Evolutionary conservation across 2,888 invertebrate genomes (phyloP), one percentile per base, ranked within the genome.

Genomic region (Diaprepes abbreviatus): DNA sequence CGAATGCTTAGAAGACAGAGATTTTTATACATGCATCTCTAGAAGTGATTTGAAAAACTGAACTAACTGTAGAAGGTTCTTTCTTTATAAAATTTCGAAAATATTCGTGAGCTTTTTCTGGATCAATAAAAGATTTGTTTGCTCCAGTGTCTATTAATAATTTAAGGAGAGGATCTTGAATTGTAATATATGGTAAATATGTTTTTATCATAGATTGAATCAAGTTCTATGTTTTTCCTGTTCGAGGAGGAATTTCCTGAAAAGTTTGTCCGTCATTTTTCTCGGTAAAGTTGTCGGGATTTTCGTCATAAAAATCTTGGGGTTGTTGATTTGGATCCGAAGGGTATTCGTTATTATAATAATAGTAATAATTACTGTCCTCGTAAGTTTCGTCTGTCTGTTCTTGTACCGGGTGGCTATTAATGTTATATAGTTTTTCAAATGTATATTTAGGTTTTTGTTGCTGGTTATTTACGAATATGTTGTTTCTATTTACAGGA

Each of bases 31-130:
- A 55, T 10, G 10, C 10, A 35, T 55, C 31, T 55, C 33, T n/a
- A 14, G 55, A 55, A 28, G 31, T 55, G 7, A 33, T 55, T 55
- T 55, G 55, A 28, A 55, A 55, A 12, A 55, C 31, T 55, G 55
- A 55, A 14, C 55, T 55, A 2, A 33, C 19, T 4, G 57, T 57
- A 17, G 36, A 57, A 4, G 57, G 57, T 57, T 57, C 57, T 16
- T 55, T 31, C 16, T 55, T 55, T 24, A 55, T 58, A 38, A 58
- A 58, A 40, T 58, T n/a, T 4, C 6, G 3, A 14, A 40, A 58
- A 19, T 19, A 45, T 12, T 58, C 31, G 10, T 58, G 9, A 16
- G 58, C 52, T 52, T 7, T 52, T 10, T 52, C 52, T 3, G 52
- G 52, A 12, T 52, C 28, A 14, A 14, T 31, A 31, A 54, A 54